Evolutionary conservation across 2,888 invertebrate species (phyloP).

Genomic region (Lasioglossum marginatum): DNA sequence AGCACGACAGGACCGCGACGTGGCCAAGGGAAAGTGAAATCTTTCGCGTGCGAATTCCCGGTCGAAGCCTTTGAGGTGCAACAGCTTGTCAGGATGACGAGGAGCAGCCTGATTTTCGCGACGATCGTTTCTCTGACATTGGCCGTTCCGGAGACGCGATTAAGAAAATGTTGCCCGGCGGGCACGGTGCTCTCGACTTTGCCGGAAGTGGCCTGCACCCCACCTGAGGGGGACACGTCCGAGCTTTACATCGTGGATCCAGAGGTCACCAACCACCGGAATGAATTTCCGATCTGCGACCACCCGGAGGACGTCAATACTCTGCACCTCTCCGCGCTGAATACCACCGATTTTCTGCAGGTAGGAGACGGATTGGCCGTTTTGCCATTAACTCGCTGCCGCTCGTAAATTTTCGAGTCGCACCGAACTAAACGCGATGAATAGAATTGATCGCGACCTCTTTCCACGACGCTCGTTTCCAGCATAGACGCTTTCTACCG

Average conservation of each 20-base stretch:
- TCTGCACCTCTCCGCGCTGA: conserved; percentile 35
- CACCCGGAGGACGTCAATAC: conserved; percentile 41
- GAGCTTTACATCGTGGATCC: conserved; percentile 35
- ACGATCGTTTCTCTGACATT: conserved; percentile 3
- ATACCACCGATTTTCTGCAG: conserved; percentile 31
- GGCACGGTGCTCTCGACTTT: conserved; percentile 63
- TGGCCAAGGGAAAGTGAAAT: background rate
- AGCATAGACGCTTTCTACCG: background rate
- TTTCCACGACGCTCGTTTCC: conserved; percentile 5
- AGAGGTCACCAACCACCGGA: background rate
- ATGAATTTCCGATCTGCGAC: conserved; percentile 58
- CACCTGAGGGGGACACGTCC: background rate
- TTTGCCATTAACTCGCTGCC: conserved; percentile 2
- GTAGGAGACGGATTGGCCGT: conserved; percentile 26
- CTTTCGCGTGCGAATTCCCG: background rate
- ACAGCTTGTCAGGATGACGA: conserved; percentile 18
- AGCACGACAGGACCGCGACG: background rate
- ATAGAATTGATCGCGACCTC: conserved; percentile 12
- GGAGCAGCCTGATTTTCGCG: conserved; percentile 9
- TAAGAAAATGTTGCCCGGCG: conserved; percentile 64
- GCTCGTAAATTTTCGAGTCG: conserved; percentile 12
- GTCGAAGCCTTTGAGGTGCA: background rate
- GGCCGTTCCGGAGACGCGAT: background rate
- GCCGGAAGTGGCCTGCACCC: conserved; percentile 32
- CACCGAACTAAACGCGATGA: background rate